phyloP scores from a whole-genome alignment of 53 echinoderm and acorn worm genomes.

The Mesocentrotus franciscanus region DNA sequence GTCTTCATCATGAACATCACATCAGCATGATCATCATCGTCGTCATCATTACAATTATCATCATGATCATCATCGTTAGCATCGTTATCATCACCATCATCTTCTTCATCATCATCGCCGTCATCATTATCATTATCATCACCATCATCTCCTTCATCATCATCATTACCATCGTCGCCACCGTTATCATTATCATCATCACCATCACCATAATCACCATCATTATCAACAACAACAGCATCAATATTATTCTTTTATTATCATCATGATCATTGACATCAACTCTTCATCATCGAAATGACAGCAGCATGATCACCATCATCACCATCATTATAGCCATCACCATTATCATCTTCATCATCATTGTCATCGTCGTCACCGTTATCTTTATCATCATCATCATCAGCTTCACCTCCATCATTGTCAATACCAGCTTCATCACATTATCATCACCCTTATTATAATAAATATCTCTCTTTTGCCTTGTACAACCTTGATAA shows the following conservation, averaged over 20 bases:
- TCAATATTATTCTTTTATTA: too few relatives aligned
- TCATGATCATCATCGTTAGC: neutral
- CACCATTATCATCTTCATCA: neutral
- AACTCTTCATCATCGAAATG: neutral
- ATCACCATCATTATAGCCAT: neutral
- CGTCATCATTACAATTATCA: neutral
- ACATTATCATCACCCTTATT: too few relatives aligned
- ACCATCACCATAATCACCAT: neutral
- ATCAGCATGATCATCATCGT: neutral
- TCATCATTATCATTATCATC: neutral
- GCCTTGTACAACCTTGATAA: too few relatives aligned
- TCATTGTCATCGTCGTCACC: neutral
- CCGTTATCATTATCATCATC: too few relatives aligned
- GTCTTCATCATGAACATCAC: neutral
- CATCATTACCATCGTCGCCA: neutral
- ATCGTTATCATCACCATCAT: neutral
- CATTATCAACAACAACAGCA: too few relatives aligned
- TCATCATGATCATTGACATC: neutral
- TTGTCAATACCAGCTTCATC: neutral
- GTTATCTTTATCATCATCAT: neutral
- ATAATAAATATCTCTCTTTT: too few relatives aligned
- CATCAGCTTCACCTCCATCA: neutral
- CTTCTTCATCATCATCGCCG: neutral
- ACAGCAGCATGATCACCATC: neutral
- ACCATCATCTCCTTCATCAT: neutral